Evolutionary conservation across 2,888 invertebrate species (phyloP), one percentile per base, ranked within the genome.

Genomic region (Serripes groenlandicus): DNA sequence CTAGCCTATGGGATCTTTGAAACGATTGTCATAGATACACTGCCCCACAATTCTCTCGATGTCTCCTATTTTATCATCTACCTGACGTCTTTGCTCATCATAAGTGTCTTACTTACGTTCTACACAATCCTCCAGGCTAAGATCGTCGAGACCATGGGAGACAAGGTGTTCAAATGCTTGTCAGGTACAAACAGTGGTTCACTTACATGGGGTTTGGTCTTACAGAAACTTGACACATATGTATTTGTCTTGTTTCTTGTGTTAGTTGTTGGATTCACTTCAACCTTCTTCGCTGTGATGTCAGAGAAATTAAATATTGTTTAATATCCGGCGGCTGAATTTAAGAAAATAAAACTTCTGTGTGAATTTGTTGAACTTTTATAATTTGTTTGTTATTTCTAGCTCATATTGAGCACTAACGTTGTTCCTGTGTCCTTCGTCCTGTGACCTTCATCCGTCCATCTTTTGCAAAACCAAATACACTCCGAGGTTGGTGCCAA

Each of bases 1-100:
- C 58, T 78, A 28, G 73, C 78, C 0, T 78, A 78, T 30, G 78
- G 78, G 5, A 72, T 78, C 7, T 78, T 78, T 35, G 74, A 73
- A 9, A 72, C 78, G 5, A 66, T 69, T 18, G 64, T 78, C 18
- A 74, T 64, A 32, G 73, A 72, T 9, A 74, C 72, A 9, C 68
- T 78, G 28, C 78, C 78, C 4, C 78, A 78, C 66, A 78, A 78
- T 26, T 78, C 78, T 60, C 62, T 73, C 42, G 26, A 73, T 18
- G 49, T 78, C 28, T 73, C 78, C 1, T 78, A 78, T 28, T 54
- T 78, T 15, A 56, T 78, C 15, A 49, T 78, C 11, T 78, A 73
- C 73, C 68, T 78, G n/a, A 35, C 68, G 15, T 52, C 72, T 1
- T 60, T 73, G 21, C 35, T 78, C 4, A 69, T 66, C 21, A 28